A percentile compares a stretch with the other conserved stretches of the same genome.
Conservation (phyloP, 2,113 vertebrate species). For the Tachuris rubrigastra region DNA sequence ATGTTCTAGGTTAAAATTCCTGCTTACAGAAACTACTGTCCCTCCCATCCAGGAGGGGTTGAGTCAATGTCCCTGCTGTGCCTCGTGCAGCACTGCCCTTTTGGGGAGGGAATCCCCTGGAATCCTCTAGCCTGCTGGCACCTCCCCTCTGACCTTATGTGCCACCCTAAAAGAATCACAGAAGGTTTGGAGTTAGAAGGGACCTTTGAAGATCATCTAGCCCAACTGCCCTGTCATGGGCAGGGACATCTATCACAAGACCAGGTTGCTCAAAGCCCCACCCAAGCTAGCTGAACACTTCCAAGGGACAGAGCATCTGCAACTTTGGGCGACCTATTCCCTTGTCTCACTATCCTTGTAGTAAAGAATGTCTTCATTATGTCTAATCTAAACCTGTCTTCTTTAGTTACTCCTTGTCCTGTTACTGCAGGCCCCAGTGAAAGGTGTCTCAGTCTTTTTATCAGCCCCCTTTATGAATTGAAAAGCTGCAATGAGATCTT, state of each 20-base stretch:
- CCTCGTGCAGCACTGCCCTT: not conserved
- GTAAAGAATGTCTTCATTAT: not conserved
- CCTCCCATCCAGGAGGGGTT: not conserved
- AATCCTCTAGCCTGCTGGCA: no score
- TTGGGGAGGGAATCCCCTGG: not conserved
- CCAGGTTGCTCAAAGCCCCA: not conserved
- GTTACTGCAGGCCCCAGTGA: not conserved
- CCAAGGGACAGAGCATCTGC: no score
- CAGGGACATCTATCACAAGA: not conserved
- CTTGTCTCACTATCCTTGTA: not conserved
- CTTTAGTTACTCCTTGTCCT: not conserved
- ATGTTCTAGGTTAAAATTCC: not conserved
- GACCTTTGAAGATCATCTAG: not conserved
- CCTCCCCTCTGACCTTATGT: not conserved
- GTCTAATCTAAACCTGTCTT: not conserved
- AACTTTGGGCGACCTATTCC: not conserved
- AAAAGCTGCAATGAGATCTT: not conserved
- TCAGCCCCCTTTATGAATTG: not conserved
- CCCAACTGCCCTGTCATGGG: not conserved
- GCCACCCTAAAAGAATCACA: not conserved
- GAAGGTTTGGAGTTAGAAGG: not conserved
- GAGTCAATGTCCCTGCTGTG: fast-evolving
- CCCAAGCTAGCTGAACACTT: not conserved
- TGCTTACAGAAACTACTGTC: not conserved
- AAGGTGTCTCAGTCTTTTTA: not conserved